Evolutionary conservation across 2,888 invertebrate species (phyloP), one percentile per base, ranked within the genome.

Genomic region (Drosophila lacicola): DNA sequence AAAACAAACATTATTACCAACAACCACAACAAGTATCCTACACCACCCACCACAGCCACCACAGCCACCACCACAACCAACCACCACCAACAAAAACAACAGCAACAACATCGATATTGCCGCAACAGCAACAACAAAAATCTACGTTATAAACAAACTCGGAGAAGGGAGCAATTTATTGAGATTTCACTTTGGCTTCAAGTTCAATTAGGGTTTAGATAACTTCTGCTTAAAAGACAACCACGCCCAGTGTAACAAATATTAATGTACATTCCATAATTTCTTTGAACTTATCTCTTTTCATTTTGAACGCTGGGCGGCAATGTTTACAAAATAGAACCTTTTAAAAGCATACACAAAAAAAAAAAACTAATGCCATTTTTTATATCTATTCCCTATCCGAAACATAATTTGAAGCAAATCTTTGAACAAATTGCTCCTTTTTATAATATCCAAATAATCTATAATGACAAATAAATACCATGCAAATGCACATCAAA

Each of bases 211-310:
- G 45, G 39, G 19, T 3, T 50, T 42, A 39, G 29, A 8, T 37
- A 19, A 50, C 29, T 47, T 65, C 11, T 47, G 64, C 63, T 46
- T 63, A 67, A 74, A 73, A 76, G 71, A 79, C 70, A 81, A 83
- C 84, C 83, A 88, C 90, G 88, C 90, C 91, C 90, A 89, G 91
- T 91, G 91, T 91, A 90, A 91, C 89, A 88, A 80, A 50, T 46
- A 58, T 41, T 21, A 53, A 29, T 29, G 29, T 29, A 8, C 29
- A 29, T 29, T 29, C 11, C 19, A 60, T 36, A 49, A 17, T 64
- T 46, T 10, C 10, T 60, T 41, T 0, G 39, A 37, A 25, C 25
- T 36, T 61, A 49, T 58, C 1, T 57, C 33, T 19, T 62, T 58
- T 90, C 54, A 45, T 45, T 88, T 83, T 70, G 78, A 87, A 86